These are phyloP conservation scores for Phortica variegata DNA, from an alignment of 1,140 invertebrate species.

Conservation along the genomic window DNA sequence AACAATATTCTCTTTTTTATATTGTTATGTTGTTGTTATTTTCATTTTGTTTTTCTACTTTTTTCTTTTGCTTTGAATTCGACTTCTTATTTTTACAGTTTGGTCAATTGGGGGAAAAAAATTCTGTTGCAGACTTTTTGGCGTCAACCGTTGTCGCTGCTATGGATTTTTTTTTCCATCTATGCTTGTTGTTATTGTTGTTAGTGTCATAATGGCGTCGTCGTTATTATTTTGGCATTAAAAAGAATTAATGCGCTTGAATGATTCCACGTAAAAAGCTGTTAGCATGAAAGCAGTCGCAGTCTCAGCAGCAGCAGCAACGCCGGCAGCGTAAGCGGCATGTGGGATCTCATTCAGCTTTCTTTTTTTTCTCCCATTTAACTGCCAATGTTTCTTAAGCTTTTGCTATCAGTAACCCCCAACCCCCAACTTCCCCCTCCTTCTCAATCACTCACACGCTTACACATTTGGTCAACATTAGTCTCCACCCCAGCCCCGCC, in stretches of 20 bases:
- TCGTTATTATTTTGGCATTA: constrained; percentile 54
- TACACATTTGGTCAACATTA: too few relatives aligned
- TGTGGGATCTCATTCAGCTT: too few relatives aligned
- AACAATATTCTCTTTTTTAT: too few relatives aligned
- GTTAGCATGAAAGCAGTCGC: constrained; percentile 34
- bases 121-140: constrained; percentile 51
- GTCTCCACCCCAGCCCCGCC: too few relatives aligned
- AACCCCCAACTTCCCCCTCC: too few relatives aligned
- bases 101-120: constrained; percentile 54
- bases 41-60: neutral
- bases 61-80: constrained; percentile 9
- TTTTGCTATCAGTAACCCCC: too few relatives aligned
- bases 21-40: neutral
- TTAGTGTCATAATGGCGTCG: constrained; percentile 49
- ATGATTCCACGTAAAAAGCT: constrained; percentile 49
- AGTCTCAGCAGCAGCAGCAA: constrained; percentile 9
- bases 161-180: constrained; percentile 5
- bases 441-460: too few relatives aligned
- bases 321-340: constrained; percentile 8
- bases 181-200: constrained; percentile 11
- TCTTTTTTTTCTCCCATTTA: too few relatives aligned
- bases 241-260: constrained; percentile 55
- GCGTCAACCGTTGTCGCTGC: constrained; percentile 21
- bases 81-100: constrained; percentile 46
- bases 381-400: too few relatives aligned